phyloP scores from a whole-genome alignment of 2,797 vertebrate genomes.

The Anniella stebbinsi region DNA sequence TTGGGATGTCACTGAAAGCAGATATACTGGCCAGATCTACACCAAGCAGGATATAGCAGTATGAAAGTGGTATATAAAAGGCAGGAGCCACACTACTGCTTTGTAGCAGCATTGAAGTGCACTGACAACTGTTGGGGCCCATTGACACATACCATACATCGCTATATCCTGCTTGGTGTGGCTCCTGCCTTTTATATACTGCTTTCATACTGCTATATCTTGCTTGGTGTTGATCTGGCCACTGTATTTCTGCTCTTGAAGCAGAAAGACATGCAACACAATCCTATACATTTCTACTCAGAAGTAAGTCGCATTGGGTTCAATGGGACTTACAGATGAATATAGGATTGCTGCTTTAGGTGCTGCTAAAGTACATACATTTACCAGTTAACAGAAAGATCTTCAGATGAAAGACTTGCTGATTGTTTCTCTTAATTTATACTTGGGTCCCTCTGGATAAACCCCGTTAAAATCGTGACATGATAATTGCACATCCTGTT shows the following conservation, averaged over 20 bases:
- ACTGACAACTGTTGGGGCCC: no score
- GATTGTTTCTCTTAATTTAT: not conserved
- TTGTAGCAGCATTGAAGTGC: no score
- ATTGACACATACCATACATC: no score
- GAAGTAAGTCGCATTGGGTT: not conserved
- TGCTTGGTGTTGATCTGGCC: no score
- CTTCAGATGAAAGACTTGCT: not conserved
- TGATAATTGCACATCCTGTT: not conserved
- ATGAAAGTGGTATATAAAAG: no score
- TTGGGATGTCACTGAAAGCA: not conserved
- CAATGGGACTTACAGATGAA: not conserved
- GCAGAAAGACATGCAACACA: not conserved
- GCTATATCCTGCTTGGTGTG: no score
- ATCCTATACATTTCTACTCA: not conserved
- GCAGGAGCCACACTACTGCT: no score
- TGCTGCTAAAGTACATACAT: not conserved
- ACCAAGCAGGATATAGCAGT: no score
- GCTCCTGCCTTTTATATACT: no score
- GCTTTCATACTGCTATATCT: no score
- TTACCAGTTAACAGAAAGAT: not conserved
- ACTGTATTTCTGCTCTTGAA: no score
- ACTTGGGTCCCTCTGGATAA: not conserved
- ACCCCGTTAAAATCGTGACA: not conserved
- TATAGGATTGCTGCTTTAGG: not conserved
- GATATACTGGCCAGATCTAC: no score